These are phyloP conservation scores for Papilio protenor DNA, from an alignment of 2,888 invertebrate species.

Conservation along the genomic window DNA sequence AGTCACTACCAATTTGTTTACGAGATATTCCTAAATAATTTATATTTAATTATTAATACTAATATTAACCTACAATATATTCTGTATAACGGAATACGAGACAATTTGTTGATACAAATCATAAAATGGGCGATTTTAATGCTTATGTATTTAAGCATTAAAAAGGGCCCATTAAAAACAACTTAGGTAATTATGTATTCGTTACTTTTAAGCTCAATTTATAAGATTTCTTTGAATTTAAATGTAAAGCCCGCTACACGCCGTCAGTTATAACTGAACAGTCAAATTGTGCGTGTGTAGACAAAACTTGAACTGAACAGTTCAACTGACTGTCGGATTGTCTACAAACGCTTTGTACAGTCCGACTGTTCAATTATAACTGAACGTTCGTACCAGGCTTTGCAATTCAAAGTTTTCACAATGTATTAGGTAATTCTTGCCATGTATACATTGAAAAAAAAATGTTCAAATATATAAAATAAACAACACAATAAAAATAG, in stretches of 20 bases:
- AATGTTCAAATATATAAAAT: not conserved
- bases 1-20: conserved; percentile 15
- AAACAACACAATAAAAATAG: conserved; percentile 13
- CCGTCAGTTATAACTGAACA: no score
- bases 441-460: not conserved
- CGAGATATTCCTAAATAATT: conserved; percentile 5
- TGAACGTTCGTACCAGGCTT: no score
- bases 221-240: not conserved
- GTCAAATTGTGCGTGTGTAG: no score
- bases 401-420: not conserved
- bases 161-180: not conserved
- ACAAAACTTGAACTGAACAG: no score
- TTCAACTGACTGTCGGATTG: no score
- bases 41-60: conserved; percentile 14
- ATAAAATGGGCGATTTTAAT: not conserved
- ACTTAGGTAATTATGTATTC: not conserved
- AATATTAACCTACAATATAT: conserved; percentile 19
- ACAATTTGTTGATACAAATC: conserved; percentile 1
- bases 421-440: conserved; percentile 2
- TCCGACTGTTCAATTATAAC: no score
- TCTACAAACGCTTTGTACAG: no score
- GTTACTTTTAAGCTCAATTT: not conserved
- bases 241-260: not conserved
- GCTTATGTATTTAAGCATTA: not conserved
- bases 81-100: conserved; percentile 5